Percentiles rank a stretch among this genome's conserved stretches.
phyloP scores from a whole-genome alignment of 2,113 vertebrate genomes.

The Micronycteris hirsuta region DNA sequence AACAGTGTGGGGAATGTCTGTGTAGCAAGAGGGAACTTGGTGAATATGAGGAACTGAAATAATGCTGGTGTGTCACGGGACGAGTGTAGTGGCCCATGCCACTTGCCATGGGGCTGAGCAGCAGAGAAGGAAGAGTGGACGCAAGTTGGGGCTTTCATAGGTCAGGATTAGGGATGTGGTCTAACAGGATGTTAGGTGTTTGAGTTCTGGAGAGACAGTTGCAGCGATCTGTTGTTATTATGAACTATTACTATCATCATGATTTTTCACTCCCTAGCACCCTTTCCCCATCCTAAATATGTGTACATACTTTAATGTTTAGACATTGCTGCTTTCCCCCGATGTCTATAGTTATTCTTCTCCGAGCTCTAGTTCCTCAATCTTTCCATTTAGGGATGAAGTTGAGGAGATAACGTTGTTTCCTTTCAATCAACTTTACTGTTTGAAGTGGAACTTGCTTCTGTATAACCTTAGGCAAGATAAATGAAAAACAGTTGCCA shows the following conservation, averaged over 20 bases:
- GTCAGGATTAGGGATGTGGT: not conserved
- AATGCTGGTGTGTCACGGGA: not conserved
- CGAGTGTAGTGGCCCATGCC: rapidly evolving
- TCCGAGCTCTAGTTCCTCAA: not conserved
- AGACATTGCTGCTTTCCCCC: not conserved
- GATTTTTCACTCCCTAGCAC: not conserved
- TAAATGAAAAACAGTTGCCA: conserved; percentile 34
- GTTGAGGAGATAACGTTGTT: conserved; percentile 33
- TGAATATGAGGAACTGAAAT: not conserved
- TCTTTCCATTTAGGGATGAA: conserved; percentile 20
- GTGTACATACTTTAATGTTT: not conserved
- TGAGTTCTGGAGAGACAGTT: not conserved
- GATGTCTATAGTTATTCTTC: not conserved
- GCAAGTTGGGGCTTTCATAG: not conserved
- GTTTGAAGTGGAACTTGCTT: conserved; percentile 40
- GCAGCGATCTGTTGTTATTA: not conserved
- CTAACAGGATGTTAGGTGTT: not conserved
- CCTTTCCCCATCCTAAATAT: not conserved
- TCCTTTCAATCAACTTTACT: conserved; percentile 15
- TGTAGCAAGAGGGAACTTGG: not conserved
- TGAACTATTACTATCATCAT: not conserved
- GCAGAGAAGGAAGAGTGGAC: too few relatives aligned
- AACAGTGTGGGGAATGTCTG: not conserved
- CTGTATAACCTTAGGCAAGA: conserved; percentile 8
- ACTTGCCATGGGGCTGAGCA: not conserved